phyloP scores from a whole-genome alignment of 1,140 invertebrate genomes.

The Grapholita molesta region DNA sequence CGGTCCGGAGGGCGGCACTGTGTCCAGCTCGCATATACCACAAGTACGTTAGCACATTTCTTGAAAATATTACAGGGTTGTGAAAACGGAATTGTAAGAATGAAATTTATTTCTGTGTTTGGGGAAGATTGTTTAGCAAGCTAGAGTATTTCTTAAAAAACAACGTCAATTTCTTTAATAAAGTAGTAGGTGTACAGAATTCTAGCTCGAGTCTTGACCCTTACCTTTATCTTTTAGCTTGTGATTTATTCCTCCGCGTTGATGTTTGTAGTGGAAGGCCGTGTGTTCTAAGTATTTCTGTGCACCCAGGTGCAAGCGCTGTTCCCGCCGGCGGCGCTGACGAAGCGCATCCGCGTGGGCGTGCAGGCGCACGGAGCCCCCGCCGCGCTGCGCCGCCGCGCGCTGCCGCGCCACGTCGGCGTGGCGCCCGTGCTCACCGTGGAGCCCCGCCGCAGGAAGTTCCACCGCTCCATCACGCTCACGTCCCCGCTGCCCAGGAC shows the following conservation, averaged over 20 bases:
- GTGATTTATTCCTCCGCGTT: too few species aligned
- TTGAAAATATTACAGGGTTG: background rate
- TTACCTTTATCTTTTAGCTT: too few species aligned
- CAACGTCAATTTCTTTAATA: too few species aligned
- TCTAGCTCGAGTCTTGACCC: too few species aligned
- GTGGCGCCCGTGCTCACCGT: conserved; percentile 98
- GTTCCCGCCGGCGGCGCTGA: conserved; percentile 95
- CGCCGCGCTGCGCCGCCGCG: conserved; percentile 88
- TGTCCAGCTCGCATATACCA: conserved; percentile 95
- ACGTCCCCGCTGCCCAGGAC: conserved; percentile 94
- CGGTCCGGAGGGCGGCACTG: conserved; percentile 96
- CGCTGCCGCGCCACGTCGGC: conserved; percentile 92
- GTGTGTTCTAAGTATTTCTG: background rate
- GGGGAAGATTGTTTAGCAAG: too few species aligned
- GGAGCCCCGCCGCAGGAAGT: conserved; percentile 95
- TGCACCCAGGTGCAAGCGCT: conserved; percentile 89
- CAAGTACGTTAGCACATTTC: conserved; percentile 74
- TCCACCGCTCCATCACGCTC: conserved; percentile 97
- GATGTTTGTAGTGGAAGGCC: too few species aligned
- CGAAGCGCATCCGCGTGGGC: conserved; percentile 97
- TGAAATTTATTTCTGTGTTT: too few species aligned
- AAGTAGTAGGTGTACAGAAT: too few species aligned
- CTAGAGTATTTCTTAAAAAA: too few species aligned
- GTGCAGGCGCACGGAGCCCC: conserved; percentile 96
- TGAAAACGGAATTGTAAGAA: too few species aligned